phyloP scores from a whole-genome alignment of 1,140 invertebrate species.

The Vanessa tameamea region DNA sequence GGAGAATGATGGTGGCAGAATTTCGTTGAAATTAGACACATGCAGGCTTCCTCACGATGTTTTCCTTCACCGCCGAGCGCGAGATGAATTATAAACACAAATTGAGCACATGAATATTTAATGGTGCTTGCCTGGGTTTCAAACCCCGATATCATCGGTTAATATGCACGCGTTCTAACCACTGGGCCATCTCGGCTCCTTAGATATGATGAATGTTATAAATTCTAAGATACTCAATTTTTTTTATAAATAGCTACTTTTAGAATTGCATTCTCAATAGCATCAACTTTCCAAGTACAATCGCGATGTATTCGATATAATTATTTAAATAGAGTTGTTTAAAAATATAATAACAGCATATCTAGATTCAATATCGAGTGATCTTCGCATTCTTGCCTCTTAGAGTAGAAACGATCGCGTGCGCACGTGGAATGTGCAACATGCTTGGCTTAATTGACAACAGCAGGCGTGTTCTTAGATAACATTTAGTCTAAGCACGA shows the following conservation, averaged over 20 bases:
- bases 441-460: constrained; percentile 37
- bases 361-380: constrained; percentile 40
- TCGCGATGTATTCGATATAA: constrained; percentile 3
- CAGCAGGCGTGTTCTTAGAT: background rate
- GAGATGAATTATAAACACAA: too few species aligned
- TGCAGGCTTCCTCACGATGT: too few species aligned
- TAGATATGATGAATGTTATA: background rate
- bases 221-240: too few species aligned
- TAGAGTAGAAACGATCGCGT: constrained; percentile 64
- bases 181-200: too few species aligned
- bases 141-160: too few species aligned
- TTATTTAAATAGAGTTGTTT: constrained; percentile 20
- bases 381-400: constrained; percentile 56
- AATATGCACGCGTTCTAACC: too few species aligned
- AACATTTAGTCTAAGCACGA: background rate
- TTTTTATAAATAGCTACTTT: too few species aligned
- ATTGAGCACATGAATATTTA: too few species aligned
- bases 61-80: too few species aligned
- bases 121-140: too few species aligned
- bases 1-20: too few species aligned
- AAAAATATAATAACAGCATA: constrained; percentile 23
- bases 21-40: too few species aligned
- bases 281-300: background rate
- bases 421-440: constrained; percentile 47
- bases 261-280: background rate